A percentile compares a stretch with the other conserved stretches of the same genome.
These are phyloP conservation scores for Callipepla squamata DNA, from an alignment of 2,113 vertebrate species.

Conservation along the genomic window DNA sequence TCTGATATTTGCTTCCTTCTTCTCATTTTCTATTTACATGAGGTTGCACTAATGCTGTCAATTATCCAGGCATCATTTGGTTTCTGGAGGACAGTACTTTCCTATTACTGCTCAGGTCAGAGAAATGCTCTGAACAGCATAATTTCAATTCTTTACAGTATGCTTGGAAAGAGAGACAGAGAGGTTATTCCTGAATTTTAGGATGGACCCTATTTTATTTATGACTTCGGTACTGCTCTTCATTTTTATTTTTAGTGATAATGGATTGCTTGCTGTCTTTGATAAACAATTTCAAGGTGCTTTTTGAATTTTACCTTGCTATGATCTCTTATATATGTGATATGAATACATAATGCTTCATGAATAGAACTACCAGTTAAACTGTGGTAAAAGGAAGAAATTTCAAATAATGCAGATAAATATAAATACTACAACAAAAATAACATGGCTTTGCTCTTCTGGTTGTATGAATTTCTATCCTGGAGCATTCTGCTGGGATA, in stretches of 20 bases:
- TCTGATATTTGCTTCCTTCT: conserved; percentile 19
- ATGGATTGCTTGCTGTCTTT: conserved; percentile 28
- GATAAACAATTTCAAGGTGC: conserved; percentile 6
- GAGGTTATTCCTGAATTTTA: conserved; percentile 41
- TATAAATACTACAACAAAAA: neutral
- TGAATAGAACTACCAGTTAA: neutral
- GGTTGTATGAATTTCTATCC: neutral
- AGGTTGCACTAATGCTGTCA: conserved; percentile 45
- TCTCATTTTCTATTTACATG: conserved; percentile 23
- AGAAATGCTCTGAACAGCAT: conserved; percentile 37
- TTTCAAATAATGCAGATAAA: neutral
- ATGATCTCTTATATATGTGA: neutral
- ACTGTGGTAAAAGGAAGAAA: neutral
- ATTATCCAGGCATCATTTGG: conserved; percentile 38
- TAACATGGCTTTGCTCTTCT: neutral
- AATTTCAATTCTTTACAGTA: conserved; percentile 32
- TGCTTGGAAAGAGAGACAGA: neutral
- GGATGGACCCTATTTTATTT: conserved; percentile 20
- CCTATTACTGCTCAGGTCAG: neutral
- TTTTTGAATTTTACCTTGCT: neutral
- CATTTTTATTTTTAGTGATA: conserved; percentile 23
- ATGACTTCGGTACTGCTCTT: conserved; percentile 5
- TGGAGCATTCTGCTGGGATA: neutral
- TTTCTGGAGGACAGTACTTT: conserved; percentile 12
- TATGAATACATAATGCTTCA: neutral